Evolutionary conservation across 2,888 invertebrate species (phyloP), one percentile per base, ranked within the genome.

Genomic region (Drosophila prostipennis): DNA sequence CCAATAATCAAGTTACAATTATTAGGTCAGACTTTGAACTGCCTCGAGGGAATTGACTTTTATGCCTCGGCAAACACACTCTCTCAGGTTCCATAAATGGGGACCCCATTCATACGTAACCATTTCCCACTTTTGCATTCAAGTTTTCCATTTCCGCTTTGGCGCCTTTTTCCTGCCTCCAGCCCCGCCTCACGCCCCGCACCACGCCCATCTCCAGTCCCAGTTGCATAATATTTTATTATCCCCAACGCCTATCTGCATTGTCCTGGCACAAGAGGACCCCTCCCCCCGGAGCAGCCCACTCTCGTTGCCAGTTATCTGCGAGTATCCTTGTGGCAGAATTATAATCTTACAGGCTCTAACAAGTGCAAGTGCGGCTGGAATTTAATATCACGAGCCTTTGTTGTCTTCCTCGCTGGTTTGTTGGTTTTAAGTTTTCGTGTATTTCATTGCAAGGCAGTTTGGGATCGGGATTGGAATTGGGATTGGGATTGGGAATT

Each of bases 191-290:
- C n/a, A n/a, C 14, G 8, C 29, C 51, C 14, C 5, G 1, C 14
- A 39, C 13, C 34, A 32, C 51, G 58, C 51, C 55, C 34, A 32
- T 53, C 60, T 53, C 55, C 58, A 77, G 77, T 86, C 80, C 83
- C 80, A 77, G 58, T 72, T 80, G 83, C 80, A 86, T 77, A 83
- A 72, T 86, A 86, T 86, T 80, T 83, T 80, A 80, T 82, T 79
- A 86, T 86, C 83, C 67, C 59, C 45, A 61, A 53, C 60, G 58
- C 57, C 45, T 48, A 59, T 68, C 69, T 68, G 67, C 67, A 57
- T 70, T 67, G 65, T 69, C 55, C 67, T 69, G 70, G 56, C 65
- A 11, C 46, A 32, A 49, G 65, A 63, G 65, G 48, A 40, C 67
- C 14, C 23, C 56, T 11, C 29, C 46, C 36, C 13, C 48, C 19